These are phyloP conservation scores for Gobionotothen gibberifrons DNA, from an alignment of 2,797 vertebrate species.

Conservation along the genomic window DNA sequence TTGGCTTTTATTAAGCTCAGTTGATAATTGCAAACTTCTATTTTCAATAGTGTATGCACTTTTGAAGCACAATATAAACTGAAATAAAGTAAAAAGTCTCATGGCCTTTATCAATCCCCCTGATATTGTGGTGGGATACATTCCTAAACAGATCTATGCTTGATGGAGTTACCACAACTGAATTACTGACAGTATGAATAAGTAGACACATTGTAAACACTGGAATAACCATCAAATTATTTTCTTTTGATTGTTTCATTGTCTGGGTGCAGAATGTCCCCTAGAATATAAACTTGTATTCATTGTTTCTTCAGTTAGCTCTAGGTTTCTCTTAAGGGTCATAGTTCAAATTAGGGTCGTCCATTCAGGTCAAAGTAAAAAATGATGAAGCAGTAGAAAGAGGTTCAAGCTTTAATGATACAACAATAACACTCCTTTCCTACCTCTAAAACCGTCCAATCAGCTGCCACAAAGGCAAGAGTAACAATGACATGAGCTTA, in stretches of 20 bases:
- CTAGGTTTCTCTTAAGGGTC: background rate
- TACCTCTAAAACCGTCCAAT: too few species aligned
- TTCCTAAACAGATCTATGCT: too few species aligned
- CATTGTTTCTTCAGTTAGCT: background rate
- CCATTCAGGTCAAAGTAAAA: background rate
- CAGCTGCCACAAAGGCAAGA: too few species aligned
- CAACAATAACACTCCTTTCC: too few species aligned
- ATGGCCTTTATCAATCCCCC: too few species aligned
- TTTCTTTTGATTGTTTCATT: slow-evolving; percentile 10
- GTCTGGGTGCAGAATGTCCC: background rate
- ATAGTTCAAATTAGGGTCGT: background rate
- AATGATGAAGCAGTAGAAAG: background rate
- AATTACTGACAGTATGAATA: too few species aligned
- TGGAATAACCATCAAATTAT: too few species aligned
- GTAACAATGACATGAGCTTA: too few species aligned
- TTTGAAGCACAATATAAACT: background rate
- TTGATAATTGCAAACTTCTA: background rate
- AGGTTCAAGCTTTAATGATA: background rate
- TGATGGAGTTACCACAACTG: too few species aligned
- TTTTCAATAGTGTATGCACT: background rate
- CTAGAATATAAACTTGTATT: background rate
- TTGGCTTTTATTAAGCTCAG: background rate
- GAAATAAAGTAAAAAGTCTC: too few species aligned
- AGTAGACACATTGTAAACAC: too few species aligned
- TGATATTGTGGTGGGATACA: too few species aligned